Percentiles rank a stretch among this genome's conserved stretches.
phyloP scores from a whole-genome alignment of 1,140 invertebrate species.

The Diorhabda carinulata region DNA sequence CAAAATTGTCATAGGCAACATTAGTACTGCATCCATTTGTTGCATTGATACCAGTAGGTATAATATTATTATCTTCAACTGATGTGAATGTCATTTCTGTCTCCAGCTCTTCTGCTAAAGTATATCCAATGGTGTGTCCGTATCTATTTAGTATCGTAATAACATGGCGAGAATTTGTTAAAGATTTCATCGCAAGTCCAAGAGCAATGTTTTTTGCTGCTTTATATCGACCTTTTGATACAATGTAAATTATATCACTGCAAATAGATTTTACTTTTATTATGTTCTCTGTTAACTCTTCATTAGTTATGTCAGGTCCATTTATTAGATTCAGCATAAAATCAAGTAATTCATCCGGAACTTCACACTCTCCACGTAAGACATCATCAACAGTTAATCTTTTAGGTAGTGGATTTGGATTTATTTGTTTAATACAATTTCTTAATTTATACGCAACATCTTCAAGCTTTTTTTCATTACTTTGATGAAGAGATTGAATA shows the following conservation, averaged over 20 bases:
- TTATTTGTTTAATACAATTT: constrained; percentile 37
- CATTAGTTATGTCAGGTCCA: constrained; percentile 29
- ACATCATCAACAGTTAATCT: constrained; percentile 41
- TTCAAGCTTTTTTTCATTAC: constrained; percentile 34
- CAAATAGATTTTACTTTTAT: constrained; percentile 1
- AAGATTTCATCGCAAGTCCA: constrained; percentile 38
- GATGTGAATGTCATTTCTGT: constrained; percentile 36
- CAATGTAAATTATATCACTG: constrained; percentile 29
- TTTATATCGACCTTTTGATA: constrained; percentile 34
- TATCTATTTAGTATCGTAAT: constrained; percentile 41
- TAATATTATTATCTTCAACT: constrained; percentile 14
- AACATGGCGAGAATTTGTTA: constrained; percentile 39
- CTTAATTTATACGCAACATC: constrained; percentile 40
- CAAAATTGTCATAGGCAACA: constrained; percentile 50
- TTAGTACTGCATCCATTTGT: constrained; percentile 33
- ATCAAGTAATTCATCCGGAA: constrained; percentile 39
- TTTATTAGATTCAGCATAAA: constrained; percentile 38
- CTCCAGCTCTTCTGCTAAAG: constrained; percentile 40
- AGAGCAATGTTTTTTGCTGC: constrained; percentile 38
- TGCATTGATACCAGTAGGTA: constrained; percentile 34
- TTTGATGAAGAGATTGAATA: constrained; percentile 32
- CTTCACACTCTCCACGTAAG: constrained; percentile 42
- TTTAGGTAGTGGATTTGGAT: constrained; percentile 27
- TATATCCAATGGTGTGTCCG: constrained; percentile 40
- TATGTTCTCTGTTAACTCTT: not conserved